Conservation (phyloP, 2,888 invertebrate genomes). For the Dryadula phaetusa region DNA sequence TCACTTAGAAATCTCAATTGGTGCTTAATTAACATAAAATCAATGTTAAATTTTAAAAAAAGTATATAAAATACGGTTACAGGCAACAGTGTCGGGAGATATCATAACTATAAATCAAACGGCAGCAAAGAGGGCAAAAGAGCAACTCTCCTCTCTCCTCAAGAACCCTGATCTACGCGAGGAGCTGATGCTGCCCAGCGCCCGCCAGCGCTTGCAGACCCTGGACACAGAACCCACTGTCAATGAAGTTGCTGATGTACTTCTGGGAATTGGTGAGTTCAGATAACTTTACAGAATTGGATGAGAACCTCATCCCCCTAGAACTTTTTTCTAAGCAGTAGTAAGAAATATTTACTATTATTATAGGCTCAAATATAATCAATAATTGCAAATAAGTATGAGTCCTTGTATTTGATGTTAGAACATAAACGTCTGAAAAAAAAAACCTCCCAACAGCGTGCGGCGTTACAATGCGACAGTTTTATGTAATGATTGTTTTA, state of each 20-base stretch:
- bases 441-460: too few relatives aligned
- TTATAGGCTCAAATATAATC: too few relatives aligned
- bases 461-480: too few relatives aligned
- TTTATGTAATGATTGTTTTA: too few relatives aligned
- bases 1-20: too few relatives aligned
- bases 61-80: background rate
- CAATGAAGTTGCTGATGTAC: constrained; percentile 64
- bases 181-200: constrained; percentile 63
- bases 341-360: too few relatives aligned
- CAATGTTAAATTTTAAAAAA: background rate
- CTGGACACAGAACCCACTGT: constrained; percentile 55
- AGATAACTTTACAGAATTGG: background rate
- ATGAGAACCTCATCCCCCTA: too few relatives aligned
- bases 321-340: too few relatives aligned
- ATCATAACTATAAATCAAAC: constrained; percentile 86
- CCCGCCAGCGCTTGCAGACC: constrained; percentile 58
- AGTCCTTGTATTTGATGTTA: too few relatives aligned
- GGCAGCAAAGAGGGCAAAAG: constrained; percentile 85
- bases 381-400: too few relatives aligned
- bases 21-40: too few relatives aligned
- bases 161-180: constrained; percentile 51
- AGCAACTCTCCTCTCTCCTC: constrained; percentile 59
- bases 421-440: too few relatives aligned
- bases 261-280: constrained; percentile 70
- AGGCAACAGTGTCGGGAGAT: constrained; percentile 90